phyloP scores from a whole-genome alignment of 2,797 vertebrate genomes.

The Trematomus bernacchii region DNA sequence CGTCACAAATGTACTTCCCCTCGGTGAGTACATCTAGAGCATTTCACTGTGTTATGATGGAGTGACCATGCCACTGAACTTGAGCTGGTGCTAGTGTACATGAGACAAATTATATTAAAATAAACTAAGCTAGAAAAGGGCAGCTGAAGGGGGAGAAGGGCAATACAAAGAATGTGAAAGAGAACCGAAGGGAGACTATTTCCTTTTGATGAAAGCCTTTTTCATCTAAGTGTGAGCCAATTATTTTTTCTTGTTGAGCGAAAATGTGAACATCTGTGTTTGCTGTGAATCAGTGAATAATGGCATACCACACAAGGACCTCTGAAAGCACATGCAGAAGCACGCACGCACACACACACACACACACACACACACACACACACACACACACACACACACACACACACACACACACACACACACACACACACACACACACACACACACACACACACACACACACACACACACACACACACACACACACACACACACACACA shows the following conservation, averaged over 20 bases:
- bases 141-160: constrained; percentile 25
- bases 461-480: not conserved
- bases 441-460: constrained; percentile 9
- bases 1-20: not conserved
- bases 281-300: constrained; percentile 69
- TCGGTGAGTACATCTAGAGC: not conserved
- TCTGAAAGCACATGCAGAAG: constrained; percentile 30
- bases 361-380: constrained; percentile 15
- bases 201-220: constrained; percentile 69
- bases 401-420: constrained; percentile 14
- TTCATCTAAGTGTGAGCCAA: constrained; percentile 63
- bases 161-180: constrained; percentile 28
- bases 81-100: constrained; percentile 3
- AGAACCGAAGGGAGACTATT: constrained; percentile 43
- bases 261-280: constrained; percentile 77
- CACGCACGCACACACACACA: not conserved
- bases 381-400: constrained; percentile 17
- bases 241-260: constrained; percentile 67
- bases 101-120: constrained; percentile 12
- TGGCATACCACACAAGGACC: constrained; percentile 33
- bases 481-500: not conserved
- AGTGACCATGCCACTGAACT: constrained; percentile 17
- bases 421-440: constrained; percentile 13
- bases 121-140: constrained; percentile 2
- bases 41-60: not conserved